Evolutionary conservation across 2,888 invertebrate species (phyloP).

Genomic region (Lydus trimaculatus): DNA sequence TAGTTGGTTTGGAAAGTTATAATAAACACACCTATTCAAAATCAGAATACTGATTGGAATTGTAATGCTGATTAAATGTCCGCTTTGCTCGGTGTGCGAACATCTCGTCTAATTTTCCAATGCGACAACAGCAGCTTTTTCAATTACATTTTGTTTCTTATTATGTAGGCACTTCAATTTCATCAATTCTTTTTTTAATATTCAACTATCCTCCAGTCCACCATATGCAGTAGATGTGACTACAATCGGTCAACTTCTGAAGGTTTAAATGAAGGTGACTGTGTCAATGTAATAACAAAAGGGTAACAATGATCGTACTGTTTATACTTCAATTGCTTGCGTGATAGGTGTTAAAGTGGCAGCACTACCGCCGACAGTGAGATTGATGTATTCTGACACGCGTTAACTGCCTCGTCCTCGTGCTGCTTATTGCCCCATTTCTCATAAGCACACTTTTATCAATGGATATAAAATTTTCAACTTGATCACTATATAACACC

Average conservation of each 20-base stretch:
- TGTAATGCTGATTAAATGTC: not conserved
- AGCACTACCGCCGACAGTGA: constrained; percentile 34
- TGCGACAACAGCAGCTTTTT: too few relatives aligned
- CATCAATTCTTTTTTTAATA: too few relatives aligned
- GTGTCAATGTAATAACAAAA: constrained; percentile 30
- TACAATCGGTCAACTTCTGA: too few relatives aligned
- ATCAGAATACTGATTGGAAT: not conserved
- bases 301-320: constrained; percentile 33
- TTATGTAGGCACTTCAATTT: too few relatives aligned
- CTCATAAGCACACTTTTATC: constrained; percentile 37
- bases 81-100: too few relatives aligned
- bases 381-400: constrained; percentile 50
- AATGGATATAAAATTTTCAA: not conserved
- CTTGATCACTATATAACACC: not conserved
- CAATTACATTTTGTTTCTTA: too few relatives aligned
- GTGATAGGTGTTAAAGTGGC: constrained; percentile 33
- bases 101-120: too few relatives aligned
- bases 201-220: too few relatives aligned
- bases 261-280: constrained; percentile 23
- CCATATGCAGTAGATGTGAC: too few relatives aligned
- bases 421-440: constrained; percentile 51
- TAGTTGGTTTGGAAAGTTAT: constrained; percentile 16
- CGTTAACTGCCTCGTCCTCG: constrained; percentile 51
- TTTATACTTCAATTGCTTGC: constrained; percentile 37
- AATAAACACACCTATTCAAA: constrained; percentile 1